phyloP scores from a whole-genome alignment of 2,797 vertebrate genomes.

The Cynodonichthys magdalenae region DNA sequence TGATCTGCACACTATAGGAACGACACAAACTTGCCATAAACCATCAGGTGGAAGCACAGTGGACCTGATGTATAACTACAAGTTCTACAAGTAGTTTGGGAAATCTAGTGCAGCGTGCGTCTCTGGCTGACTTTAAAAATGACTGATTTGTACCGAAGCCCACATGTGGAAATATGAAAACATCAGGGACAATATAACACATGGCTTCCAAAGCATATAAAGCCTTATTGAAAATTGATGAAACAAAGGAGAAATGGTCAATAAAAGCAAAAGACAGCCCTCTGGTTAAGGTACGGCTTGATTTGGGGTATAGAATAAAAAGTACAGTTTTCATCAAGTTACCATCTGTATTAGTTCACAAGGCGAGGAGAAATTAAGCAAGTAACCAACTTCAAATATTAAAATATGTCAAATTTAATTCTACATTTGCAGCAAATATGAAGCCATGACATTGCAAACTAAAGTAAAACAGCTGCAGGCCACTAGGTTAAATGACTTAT shows the following conservation, averaged over 20 bases:
- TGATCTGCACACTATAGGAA: constrained; percentile 43
- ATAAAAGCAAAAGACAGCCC: constrained; percentile 67
- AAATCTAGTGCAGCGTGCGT: constrained; percentile 31
- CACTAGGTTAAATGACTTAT: constrained; percentile 18
- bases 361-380: constrained; percentile 35
- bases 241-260: constrained; percentile 66
- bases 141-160: constrained; percentile 40
- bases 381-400: constrained; percentile 67
- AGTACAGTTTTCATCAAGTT: constrained; percentile 24
- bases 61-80: constrained; percentile 23
- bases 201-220: constrained; percentile 52
- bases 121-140: constrained; percentile 55
- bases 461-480: constrained; percentile 32
- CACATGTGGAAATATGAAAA: constrained; percentile 50
- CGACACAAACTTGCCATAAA: constrained; percentile 31
- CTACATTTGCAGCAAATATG: constrained; percentile 28
- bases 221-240: constrained; percentile 76
- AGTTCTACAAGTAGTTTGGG: constrained; percentile 43
- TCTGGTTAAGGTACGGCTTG: constrained; percentile 59
- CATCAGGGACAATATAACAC: constrained; percentile 53
- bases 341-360: constrained; percentile 35
- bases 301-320: constrained; percentile 36
- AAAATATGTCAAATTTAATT: constrained; percentile 53
- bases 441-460: constrained; percentile 33
- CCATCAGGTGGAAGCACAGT: constrained; percentile 32